Conservation (phyloP, 2,113 vertebrate species). For the Asarcornis scutulata region DNA sequence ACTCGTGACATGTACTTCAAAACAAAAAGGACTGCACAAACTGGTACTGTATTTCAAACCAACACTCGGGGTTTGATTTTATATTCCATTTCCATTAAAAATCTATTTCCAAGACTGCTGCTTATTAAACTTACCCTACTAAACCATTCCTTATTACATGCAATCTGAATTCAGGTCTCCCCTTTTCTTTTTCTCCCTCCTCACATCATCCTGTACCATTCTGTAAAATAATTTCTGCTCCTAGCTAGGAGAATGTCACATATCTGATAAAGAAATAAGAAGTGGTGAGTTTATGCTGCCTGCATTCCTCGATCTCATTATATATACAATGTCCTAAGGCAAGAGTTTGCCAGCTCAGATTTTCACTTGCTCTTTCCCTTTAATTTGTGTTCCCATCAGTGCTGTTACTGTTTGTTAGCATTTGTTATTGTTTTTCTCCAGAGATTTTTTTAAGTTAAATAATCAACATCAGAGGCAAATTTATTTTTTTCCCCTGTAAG, state of each 20-base stretch:
- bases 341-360: constrained; percentile 60
- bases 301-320: constrained; percentile 52
- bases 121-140: constrained; percentile 39
- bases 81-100: constrained; percentile 37
- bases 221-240: constrained; percentile 49
- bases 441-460: constrained; percentile 21
- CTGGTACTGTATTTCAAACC: not conserved
- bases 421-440: constrained; percentile 52
- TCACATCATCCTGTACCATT: not conserved
- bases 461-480: constrained; percentile 40
- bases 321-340: constrained; percentile 60
- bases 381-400: constrained; percentile 50
- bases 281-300: constrained; percentile 30
- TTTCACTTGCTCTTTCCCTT: constrained; percentile 47
- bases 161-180: not conserved
- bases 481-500: not conserved
- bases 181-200: not conserved
- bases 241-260: constrained; percentile 50
- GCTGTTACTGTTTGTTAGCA: constrained; percentile 26
- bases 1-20: not conserved
- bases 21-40: not conserved
- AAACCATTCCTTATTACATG: constrained; percentile 25
- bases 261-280: constrained; percentile 1
- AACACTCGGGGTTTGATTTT: constrained; percentile 2
- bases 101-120: constrained; percentile 31